Evolutionary conservation across 2,113 vertebrate species (phyloP).

Genomic region (Microcebus tavaratra): DNA sequence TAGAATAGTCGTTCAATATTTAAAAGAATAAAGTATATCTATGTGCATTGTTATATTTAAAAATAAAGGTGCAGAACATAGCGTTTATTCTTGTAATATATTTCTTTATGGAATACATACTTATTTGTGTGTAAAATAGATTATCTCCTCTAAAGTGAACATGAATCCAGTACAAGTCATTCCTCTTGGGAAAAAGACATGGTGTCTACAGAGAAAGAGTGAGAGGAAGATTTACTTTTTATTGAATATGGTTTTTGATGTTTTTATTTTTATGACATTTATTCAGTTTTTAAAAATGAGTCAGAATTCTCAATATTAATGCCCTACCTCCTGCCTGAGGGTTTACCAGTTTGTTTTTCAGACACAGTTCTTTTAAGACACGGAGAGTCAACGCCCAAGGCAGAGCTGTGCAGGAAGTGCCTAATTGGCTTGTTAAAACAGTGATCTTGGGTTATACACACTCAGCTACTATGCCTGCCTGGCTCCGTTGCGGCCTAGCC

Average conservation of each 20-base stretch:
- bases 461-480: background rate
- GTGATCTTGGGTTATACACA: background rate
- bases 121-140: background rate
- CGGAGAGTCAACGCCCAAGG: background rate
- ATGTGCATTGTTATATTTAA: too few relatives aligned
- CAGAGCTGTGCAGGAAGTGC: background rate
- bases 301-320: background rate
- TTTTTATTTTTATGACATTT: constrained; percentile 13
- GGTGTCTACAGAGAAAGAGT: background rate
- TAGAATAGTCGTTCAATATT: too few relatives aligned
- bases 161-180: background rate
- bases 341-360: background rate
- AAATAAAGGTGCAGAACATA: background rate
- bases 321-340: background rate
- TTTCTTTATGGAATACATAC: background rate
- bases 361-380: background rate
- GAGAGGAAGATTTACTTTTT: background rate
- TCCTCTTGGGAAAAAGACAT: background rate
- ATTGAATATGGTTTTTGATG: background rate
- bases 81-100: background rate
- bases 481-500: background rate
- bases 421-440: background rate
- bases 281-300: background rate
- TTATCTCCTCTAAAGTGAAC: background rate
- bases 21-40: too few relatives aligned